phyloP scores from a whole-genome alignment of 2,888 invertebrate genomes.

The Seladonia tumulorum region DNA sequence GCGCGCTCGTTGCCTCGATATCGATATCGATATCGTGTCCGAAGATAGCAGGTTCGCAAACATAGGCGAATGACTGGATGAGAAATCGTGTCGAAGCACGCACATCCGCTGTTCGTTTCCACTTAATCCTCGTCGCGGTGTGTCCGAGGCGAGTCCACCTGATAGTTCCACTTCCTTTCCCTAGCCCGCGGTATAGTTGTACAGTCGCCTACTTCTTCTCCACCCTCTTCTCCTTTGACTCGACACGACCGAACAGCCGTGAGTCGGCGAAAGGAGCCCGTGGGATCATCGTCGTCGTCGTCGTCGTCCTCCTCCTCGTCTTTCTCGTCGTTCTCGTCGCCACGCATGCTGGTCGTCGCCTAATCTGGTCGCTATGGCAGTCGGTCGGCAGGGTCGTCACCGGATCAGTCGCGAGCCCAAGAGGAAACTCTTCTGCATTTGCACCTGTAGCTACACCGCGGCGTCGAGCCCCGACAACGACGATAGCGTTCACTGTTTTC shows the following conservation, averaged over 20 bases:
- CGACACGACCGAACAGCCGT: background rate
- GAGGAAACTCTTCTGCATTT: conserved; percentile 53
- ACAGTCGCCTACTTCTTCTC: conserved; percentile 12
- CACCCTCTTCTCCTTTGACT: conserved; percentile 25
- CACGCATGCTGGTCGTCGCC: background rate
- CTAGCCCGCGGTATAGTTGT: background rate
- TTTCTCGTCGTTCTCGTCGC: background rate
- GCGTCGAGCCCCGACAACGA: conserved; percentile 52
- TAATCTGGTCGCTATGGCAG: conserved; percentile 40
- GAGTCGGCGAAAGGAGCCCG: background rate
- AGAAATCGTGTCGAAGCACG: conserved; percentile 60
- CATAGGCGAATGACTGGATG: conserved; percentile 35
- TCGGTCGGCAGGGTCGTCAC: conserved; percentile 47
- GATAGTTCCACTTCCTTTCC: conserved; percentile 34
- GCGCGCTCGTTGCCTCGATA: conserved; percentile 2
- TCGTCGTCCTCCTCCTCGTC: background rate
- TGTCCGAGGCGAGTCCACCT: conserved; percentile 31
- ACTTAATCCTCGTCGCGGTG: conserved; percentile 22
- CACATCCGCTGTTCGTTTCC: conserved; percentile 50
- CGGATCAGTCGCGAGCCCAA: conserved; percentile 43
- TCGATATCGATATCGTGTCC: conserved; percentile 44
- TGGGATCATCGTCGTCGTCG: background rate
- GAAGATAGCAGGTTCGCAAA: conserved; percentile 25
- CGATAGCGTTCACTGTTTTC: conserved; percentile 40
- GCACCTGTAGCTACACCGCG: conserved; percentile 47